Percentiles rank a stretch among this genome's conserved stretches.
Evolutionary conservation across 2,797 vertebrate genomes (phyloP).

Genomic region (Pelochelys cantorii): DNA sequence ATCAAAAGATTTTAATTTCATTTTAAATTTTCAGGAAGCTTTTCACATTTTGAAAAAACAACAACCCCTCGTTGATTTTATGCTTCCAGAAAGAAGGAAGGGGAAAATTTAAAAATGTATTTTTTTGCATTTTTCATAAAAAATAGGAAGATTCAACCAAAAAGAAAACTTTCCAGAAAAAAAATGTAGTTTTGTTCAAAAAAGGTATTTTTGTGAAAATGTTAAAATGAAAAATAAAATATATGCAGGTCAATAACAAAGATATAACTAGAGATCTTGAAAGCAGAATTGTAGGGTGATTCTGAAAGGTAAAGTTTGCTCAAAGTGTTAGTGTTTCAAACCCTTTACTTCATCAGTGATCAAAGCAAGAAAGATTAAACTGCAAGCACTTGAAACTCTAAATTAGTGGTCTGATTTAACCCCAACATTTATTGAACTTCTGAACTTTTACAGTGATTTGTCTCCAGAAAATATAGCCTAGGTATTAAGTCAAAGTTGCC

Average conservation of each 20-base stretch:
- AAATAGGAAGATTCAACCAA: not conserved
- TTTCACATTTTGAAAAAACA: too few species aligned
- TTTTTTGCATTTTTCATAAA: not conserved
- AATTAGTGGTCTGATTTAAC: constrained; percentile 29
- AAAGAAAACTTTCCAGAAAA: not conserved
- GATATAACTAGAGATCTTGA: not conserved
- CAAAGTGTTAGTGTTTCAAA: not conserved
- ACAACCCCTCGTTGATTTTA: too few species aligned
- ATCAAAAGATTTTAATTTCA: too few species aligned
- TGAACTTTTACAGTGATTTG: constrained; percentile 25
- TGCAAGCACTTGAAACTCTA: not conserved
- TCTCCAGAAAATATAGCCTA: constrained; percentile 10
- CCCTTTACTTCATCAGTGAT: not conserved
- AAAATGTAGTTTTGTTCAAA: not conserved
- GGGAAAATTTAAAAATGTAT: not conserved
- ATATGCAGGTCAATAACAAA: not conserved
- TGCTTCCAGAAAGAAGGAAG: not conserved
- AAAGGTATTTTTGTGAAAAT: not conserved
- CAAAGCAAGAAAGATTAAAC: not conserved
- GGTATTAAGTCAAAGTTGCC: constrained; percentile 14
- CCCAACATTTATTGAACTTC: constrained; percentile 20
- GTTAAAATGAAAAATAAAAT: not conserved
- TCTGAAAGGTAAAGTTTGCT: not conserved
- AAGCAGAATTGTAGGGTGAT: not conserved
- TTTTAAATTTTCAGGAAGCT: too few species aligned